These are phyloP conservation scores for Stigmatopora argus DNA, from an alignment of 2,113 vertebrate genomes.

Conservation along the genomic window DNA sequence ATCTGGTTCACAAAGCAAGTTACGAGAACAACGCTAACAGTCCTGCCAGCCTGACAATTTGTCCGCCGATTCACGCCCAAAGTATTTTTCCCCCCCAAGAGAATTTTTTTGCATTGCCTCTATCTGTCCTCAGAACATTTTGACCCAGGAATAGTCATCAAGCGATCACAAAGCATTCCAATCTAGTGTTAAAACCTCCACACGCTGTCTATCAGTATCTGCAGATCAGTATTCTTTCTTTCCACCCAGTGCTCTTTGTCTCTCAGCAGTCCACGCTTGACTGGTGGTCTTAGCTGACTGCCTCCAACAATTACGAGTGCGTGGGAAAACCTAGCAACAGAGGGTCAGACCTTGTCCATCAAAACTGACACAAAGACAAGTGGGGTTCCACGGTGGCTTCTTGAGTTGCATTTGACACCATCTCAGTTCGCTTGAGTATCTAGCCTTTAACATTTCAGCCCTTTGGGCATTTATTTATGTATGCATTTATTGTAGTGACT, in stretches of 20 bases:
- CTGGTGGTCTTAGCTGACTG: slow-evolving; percentile 64
- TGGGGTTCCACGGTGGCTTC: slow-evolving; percentile 23
- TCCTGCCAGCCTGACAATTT: not conserved
- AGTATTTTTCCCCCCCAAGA: not conserved
- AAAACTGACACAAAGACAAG: slow-evolving; percentile 32
- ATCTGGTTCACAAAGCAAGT: not conserved
- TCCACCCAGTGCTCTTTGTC: slow-evolving; percentile 58
- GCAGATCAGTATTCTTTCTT: slow-evolving; percentile 59
- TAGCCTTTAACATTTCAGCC: slow-evolving; percentile 7
- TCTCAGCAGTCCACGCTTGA: slow-evolving; percentile 50
- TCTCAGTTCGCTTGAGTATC: slow-evolving; percentile 11
- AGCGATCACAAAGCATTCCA: not conserved
- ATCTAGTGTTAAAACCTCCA: slow-evolving; percentile 25
- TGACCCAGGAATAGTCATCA: not conserved
- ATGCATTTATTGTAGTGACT: not conserved
- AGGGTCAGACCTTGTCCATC: slow-evolving; percentile 65
- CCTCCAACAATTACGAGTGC: slow-evolving; percentile 56
- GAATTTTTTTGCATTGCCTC: not conserved
- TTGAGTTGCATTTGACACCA: slow-evolving; percentile 33
- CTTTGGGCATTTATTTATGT: slow-evolving; percentile 11
- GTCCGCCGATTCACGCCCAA: not conserved
- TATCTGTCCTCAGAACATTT: not conserved
- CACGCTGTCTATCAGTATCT: slow-evolving; percentile 41
- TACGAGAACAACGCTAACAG: not conserved
- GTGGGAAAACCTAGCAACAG: slow-evolving; percentile 61